These are phyloP conservation scores for Spicauda simplicius DNA, from an alignment of 2,888 invertebrate genomes.

Conservation along the genomic window DNA sequence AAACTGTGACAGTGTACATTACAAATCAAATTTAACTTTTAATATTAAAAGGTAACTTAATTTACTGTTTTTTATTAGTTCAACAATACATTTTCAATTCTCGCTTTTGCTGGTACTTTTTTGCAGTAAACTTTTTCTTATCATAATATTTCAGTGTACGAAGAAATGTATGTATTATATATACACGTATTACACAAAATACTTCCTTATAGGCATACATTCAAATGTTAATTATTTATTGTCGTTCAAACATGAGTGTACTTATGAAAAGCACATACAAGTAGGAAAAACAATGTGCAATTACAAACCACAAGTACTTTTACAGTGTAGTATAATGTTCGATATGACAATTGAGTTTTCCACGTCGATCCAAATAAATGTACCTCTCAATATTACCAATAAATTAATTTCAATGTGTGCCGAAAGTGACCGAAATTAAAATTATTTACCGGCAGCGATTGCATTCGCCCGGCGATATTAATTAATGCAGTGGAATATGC, in stretches of 20 bases:
- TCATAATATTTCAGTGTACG: not conserved
- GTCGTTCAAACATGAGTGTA: not conserved
- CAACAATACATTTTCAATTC: not conserved
- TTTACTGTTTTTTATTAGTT: not conserved
- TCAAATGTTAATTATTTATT: not conserved
- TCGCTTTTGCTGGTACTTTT: not conserved
- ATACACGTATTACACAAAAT: not conserved
- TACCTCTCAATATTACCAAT: conserved; percentile 21
- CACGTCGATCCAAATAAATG: not conserved
- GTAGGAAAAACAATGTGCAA: not conserved
- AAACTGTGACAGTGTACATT: not conserved
- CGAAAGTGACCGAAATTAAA: conserved; percentile 31
- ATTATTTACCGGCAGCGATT: conserved; percentile 34
- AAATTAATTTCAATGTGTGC: conserved; percentile 28
- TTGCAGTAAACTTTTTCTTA: not conserved
- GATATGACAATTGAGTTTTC: not conserved
- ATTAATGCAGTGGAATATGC: conserved; percentile 39
- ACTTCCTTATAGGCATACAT: not conserved
- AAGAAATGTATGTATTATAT: not conserved
- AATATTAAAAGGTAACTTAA: not conserved
- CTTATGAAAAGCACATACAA: not conserved
- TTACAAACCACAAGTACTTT: not conserved
- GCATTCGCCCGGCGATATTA: conserved; percentile 33
- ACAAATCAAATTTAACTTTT: not conserved
- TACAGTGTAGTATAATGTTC: not conserved